Base-by-base conservation (phyloP, 2,797 vertebrate genomes). In the Peromyscus melanophrys region DNA sequence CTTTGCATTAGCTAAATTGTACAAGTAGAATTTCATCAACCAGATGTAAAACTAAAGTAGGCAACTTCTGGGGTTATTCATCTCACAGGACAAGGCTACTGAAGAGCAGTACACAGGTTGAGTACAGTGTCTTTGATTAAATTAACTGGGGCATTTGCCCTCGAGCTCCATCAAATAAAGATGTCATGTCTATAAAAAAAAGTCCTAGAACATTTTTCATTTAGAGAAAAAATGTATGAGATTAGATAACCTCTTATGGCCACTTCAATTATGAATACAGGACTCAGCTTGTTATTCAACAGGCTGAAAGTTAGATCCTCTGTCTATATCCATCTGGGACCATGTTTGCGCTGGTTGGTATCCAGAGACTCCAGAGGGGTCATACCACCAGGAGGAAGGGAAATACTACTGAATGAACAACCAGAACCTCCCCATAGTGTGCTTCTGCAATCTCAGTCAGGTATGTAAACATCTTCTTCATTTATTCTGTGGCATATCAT, bases 21-120 rank as follows among this genome's bases (percentile, higher is more conserved):
- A 90, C 75, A 91, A 90, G 71, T 75, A 90, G 16, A 95, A 96
- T 90, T 96, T 95, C 40, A 78, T 89, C 71, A 92, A 96, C 89
- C 85, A 43, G 10, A 37, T n/a, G 43, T 82, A 76, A 94, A 85
- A 93, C 46, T 84, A 84, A 93, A 81, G 89, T 59, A 67, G 71
- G 52, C 71, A 89, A 88, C 59, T 78, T 4, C 73, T 37, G 65
- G 11, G 2, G 40, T 81, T 88, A 59, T 57, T 96, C 81, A 92
- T 84, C 77, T 76, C 87, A 80, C 49, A 21, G 34, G 25, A 4
- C 31, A 80, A 73, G 49, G 61, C 78, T 59, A 73, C 34, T 92
- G 63, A 87, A 78, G 40, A 65, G 94, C 37, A 55, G 71, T 52
- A 76, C 46, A 57, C 8, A 88, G 61, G 80, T 69, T 85, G 46